Evolutionary conservation across 1,140 invertebrate species (phyloP).

Genomic region (Heliconius himera): DNA sequence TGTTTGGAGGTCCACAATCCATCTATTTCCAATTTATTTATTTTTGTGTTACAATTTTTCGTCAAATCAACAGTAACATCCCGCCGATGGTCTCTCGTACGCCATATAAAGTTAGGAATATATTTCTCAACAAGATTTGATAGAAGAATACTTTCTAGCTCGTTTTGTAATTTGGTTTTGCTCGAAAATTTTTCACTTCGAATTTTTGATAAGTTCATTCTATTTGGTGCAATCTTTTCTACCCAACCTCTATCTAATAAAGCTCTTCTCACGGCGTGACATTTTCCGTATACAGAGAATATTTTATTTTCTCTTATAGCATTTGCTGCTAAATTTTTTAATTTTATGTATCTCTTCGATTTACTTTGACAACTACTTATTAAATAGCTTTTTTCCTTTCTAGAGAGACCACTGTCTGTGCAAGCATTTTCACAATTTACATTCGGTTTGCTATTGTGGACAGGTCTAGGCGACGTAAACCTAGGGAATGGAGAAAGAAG

Average conservation of each 20-base stretch:
- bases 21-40: constrained; percentile 82
- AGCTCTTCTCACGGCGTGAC: constrained; percentile 75
- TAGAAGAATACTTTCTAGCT: constrained; percentile 74
- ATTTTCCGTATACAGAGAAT: constrained; percentile 73
- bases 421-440: constrained; percentile 38
- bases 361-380: constrained; percentile 62
- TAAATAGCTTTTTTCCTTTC: constrained; percentile 66
- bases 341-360: constrained; percentile 52
- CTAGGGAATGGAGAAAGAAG: constrained; percentile 53
- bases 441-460: constrained; percentile 28
- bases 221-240: constrained; percentile 80
- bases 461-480: constrained; percentile 35
- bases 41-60: constrained; percentile 68
- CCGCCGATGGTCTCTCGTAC: constrained; percentile 67
- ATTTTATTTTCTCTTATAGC: constrained; percentile 71
- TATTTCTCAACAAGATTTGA: constrained; percentile 83
- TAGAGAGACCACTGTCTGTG: constrained; percentile 50
- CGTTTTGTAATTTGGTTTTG: constrained; percentile 62
- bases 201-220: constrained; percentile 66
- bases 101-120: constrained; percentile 84
- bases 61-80: constrained; percentile 65
- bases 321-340: constrained; percentile 60
- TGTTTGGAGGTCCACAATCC: constrained; percentile 84
- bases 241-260: constrained; percentile 83
- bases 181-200: constrained; percentile 63